These are phyloP conservation scores for Leptinotarsa haldemani DNA, from an alignment of 2,888 invertebrate genomes.

Conservation along the genomic window DNA sequence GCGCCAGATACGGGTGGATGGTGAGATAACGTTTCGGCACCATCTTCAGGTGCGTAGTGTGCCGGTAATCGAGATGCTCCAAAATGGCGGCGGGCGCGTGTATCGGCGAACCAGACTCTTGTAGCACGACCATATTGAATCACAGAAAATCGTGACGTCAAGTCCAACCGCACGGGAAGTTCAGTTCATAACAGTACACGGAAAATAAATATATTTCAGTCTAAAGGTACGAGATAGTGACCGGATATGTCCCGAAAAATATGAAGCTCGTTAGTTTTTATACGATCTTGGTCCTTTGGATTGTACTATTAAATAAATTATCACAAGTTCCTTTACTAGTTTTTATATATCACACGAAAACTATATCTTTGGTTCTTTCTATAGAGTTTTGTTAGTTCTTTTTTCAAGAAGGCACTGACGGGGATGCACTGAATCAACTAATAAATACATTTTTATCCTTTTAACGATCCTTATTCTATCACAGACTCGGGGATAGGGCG, in stretches of 20 bases:
- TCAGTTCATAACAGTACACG: constrained; percentile 42
- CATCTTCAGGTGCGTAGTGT: constrained; percentile 88
- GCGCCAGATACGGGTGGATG: constrained; percentile 91
- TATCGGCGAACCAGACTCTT: constrained; percentile 73
- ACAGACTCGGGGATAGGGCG: constrained; percentile 45
- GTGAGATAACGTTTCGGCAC: constrained; percentile 91
- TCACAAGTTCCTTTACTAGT: constrained; percentile 43
- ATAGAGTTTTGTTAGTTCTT: constrained; percentile 30
- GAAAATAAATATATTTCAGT: constrained; percentile 22
- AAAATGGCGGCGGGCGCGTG: constrained; percentile 72
- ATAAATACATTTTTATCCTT: constrained; percentile 38
- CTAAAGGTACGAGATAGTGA: neutral
- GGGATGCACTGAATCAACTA: constrained; percentile 42
- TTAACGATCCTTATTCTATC: constrained; percentile 41
- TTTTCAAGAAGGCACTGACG: constrained; percentile 44
- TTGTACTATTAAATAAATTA: constrained; percentile 48
- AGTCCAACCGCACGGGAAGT: constrained; percentile 25
- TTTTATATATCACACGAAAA: constrained; percentile 34
- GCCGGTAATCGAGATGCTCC: constrained; percentile 82
- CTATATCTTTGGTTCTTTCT: constrained; percentile 45
- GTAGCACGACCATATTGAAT: constrained; percentile 73
- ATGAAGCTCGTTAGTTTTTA: constrained; percentile 44
- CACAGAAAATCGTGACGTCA: neutral
- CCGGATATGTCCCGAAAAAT: constrained; percentile 4
- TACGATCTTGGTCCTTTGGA: constrained; percentile 47